These are phyloP conservation scores for Pangasianodon hypophthalmus DNA, from an alignment of 2,113 vertebrate species.

Conservation along the genomic window DNA sequence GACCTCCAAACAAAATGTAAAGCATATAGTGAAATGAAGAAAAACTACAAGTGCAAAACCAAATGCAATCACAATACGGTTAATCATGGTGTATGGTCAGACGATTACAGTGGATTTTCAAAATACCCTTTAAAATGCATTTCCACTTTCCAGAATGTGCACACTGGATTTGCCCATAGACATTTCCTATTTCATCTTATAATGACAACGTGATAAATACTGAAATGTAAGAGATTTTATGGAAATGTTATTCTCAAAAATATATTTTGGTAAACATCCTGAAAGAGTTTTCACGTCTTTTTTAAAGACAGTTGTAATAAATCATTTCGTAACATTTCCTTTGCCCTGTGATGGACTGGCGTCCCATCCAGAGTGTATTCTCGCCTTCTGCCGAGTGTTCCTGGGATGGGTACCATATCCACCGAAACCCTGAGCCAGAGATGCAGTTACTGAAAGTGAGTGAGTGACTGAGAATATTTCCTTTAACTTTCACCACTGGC, in stretches of 20 bases:
- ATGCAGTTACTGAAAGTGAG: background rate
- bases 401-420: background rate
- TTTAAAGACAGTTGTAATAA: background rate
- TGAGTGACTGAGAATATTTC: background rate
- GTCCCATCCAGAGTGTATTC: background rate
- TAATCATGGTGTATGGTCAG: no score
- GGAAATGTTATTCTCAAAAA: background rate
- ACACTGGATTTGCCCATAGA: background rate
- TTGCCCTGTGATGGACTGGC: background rate
- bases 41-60: background rate
- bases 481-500: background rate
- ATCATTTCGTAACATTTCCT: background rate
- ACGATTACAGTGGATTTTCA: background rate
- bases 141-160: background rate
- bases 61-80: background rate
- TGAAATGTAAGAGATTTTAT: background rate
- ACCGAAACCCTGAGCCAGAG: background rate
- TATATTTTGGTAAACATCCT: background rate
- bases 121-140: background rate
- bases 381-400: background rate
- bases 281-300: background rate
- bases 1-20: background rate
- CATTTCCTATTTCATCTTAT: background rate
- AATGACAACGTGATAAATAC: background rate
- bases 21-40: background rate